Evolutionary conservation across 2,113 vertebrate genomes (phyloP).

Genomic region (Periophthalmodon schlosseri): DNA sequence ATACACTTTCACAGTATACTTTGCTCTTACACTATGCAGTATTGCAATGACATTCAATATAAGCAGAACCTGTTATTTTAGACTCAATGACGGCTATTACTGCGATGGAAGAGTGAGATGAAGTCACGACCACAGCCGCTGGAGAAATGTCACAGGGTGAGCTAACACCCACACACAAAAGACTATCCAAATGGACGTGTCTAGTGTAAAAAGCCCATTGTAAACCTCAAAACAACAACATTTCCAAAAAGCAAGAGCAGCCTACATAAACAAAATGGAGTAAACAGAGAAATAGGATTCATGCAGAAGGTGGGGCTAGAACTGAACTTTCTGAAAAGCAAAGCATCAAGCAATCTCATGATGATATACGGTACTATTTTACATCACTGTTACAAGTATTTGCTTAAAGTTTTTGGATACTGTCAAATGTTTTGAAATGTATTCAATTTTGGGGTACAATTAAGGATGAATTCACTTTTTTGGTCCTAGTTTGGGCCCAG

Average conservation of each 20-base stretch:
- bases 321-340: neutral
- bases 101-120: constrained; percentile 56
- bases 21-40: constrained; percentile 22
- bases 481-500: no score
- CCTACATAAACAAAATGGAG: neutral
- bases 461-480: neutral
- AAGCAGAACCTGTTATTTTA: constrained; percentile 53
- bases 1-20: constrained; percentile 12
- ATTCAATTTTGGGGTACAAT: no score
- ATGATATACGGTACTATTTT: neutral
- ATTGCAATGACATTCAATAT: constrained; percentile 61
- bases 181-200: constrained; percentile 37
- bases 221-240: constrained; percentile 22
- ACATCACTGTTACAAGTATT: neutral
- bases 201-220: constrained; percentile 44
- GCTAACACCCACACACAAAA: constrained; percentile 56
- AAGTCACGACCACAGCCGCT: constrained; percentile 61
- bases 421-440: neutral
- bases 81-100: constrained; percentile 63
- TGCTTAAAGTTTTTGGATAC: no score
- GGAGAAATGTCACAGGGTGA: constrained; percentile 67
- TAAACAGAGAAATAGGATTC: neutral
- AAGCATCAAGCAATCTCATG: neutral
- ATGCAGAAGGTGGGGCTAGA: neutral
- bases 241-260: constrained; percentile 15